A percentile compares a stretch with the other conserved stretches of the same genome.
Evolutionary conservation across 1,140 invertebrate species (phyloP).

Genomic region (Leguminivora glycinivorella): DNA sequence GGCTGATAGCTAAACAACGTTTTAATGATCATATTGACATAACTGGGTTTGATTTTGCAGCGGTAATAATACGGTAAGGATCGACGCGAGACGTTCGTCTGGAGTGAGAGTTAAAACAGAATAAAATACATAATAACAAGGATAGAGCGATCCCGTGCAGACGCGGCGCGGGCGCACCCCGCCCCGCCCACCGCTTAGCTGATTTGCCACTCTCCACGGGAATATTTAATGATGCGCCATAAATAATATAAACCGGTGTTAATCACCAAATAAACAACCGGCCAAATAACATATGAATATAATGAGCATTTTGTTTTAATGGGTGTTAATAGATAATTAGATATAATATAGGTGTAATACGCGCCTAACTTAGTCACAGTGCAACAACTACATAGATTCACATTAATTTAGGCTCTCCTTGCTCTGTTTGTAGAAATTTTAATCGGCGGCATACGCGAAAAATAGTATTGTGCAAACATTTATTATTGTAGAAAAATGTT

Average conservation of each 20-base stretch:
- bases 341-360: neutral
- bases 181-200: slow-evolving; percentile 65
- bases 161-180: slow-evolving; percentile 50
- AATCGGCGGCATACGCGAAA: too few relatives aligned
- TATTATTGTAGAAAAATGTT: too few relatives aligned
- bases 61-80: slow-evolving; percentile 44
- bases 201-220: slow-evolving; percentile 38
- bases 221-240: slow-evolving; percentile 40
- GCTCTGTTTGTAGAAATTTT: too few relatives aligned
- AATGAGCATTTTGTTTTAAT: neutral
- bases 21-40: slow-evolving; percentile 61
- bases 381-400: neutral
- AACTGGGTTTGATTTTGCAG: slow-evolving; percentile 31
- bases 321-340: neutral
- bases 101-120: slow-evolving; percentile 64
- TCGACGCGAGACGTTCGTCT: slow-evolving; percentile 52
- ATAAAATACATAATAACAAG: slow-evolving; percentile 63
- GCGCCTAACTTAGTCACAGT: neutral
- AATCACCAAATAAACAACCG: slow-evolving; percentile 18
- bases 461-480: too few relatives aligned
- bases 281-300: neutral
- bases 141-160: slow-evolving; percentile 58
- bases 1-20: slow-evolving; percentile 37
- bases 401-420: too few relatives aligned
- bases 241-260: slow-evolving; percentile 34